Evolutionary conservation across 2,888 invertebrate genomes (phyloP), one percentile per base, ranked within the genome.

Genomic region (Athrips mouffetella): DNA sequence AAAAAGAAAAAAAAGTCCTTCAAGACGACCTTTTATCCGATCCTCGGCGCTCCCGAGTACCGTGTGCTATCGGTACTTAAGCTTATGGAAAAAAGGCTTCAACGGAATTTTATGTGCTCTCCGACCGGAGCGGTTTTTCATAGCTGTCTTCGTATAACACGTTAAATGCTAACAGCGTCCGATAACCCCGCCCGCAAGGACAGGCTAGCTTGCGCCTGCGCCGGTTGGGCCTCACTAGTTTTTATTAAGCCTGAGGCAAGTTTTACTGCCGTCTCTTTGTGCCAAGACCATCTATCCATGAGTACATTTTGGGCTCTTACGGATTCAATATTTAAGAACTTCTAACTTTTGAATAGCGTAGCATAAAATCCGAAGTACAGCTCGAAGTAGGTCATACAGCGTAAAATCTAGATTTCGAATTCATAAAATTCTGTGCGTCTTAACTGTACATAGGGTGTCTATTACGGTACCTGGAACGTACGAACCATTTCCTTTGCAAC

Each of bases 121-220:
- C 60, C 62, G 70, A 65, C 67, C 75, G 66, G 64, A 80, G 84
- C 83, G 80, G 83, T 80, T 81, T 76, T 80, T 79, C 82, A 75
- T 81, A 79, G 81, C 76, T 77, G 82, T 82, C 74, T 80, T 76
- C 71, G 79, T 76, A 79, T 76, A 81, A 81, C 70, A 68, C 74
- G 77, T 78, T 86, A 85, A 87, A 88, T 88, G 88, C 76, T 87
- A 86, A 72, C 76, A 70, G 79, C 76, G 86, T 77, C 73, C 88
- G 82, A 87, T 87, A 86, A 88, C 87, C 88, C 80, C 82, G 71
- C 53, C 51, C 68, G 60, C 85, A 83, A 85, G 88, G 85, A 85
- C 83, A 79, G 57, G 63, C 76, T 80, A 76, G 80, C 63, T 58
- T 33, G 47, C 50, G 31, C 29, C 33, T 47, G 30, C 40, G 37